Evolutionary conservation across 2,113 vertebrate species (phyloP), one percentile per base, ranked within the genome.

Genomic region (Maccullochella peelii): DNA sequence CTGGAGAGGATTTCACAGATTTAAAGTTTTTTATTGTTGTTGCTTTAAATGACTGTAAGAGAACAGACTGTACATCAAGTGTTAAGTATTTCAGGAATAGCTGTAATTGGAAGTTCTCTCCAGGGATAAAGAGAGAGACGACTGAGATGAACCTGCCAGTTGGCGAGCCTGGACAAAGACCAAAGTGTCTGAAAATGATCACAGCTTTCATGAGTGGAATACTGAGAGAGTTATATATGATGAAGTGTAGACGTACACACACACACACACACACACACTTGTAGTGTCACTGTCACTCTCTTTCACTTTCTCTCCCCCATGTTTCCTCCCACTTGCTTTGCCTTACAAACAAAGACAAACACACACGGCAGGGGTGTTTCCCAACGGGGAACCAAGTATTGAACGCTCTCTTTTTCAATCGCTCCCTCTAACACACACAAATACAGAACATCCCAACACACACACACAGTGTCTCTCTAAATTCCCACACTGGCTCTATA

Each of bases 401-500:
- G 79, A 86, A 66, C 44, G 6, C 49, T 71, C 52, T 47, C 57
- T 73, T 74, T 79, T 58, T 71, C 80, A 8, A 33, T 54, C 36
- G 40, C 38, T 18, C 16, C 33, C 25, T 25, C 62, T 5, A 3
- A 0, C 63, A 55, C 75, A 74, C 58, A 63, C 57, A 21, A 7
- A 52, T 8, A 52, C 50, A 52, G 6, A 50, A 50, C 49, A 50
- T 50, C 49, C 49, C 49, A 20, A 15, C 50, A 72, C 62, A 76
- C 21, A 52, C 55, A 65, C 42, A 16, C 63, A 42, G 71, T 63
- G 9, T 74, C 61, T 80, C 63, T 83, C 62, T 74, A 52, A 87
- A 90, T 86, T 88, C 77, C 85, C 89, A 88, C 79, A 78, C 66
- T 65, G 30, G 49, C 15, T 38, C 78, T 80, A 84, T 89, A 91